Evolutionary conservation across 2,888 invertebrate genomes (phyloP).

Genomic region (Aleiodes alternator): DNA sequence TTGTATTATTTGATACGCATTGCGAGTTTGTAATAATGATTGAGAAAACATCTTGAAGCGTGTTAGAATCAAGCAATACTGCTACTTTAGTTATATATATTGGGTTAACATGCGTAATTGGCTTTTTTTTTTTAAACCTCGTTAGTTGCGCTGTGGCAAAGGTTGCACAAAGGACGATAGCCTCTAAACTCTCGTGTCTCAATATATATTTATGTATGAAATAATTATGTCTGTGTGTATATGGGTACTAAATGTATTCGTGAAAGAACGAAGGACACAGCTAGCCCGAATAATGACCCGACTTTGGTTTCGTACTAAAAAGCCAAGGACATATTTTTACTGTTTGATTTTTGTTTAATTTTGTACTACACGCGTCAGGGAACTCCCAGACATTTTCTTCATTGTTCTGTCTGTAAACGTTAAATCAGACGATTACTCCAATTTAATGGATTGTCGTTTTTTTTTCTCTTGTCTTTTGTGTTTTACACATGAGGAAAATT

Average conservation of each 20-base stretch:
- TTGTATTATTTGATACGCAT: slow-evolving; percentile 20
- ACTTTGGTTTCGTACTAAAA: background rate
- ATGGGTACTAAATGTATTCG: slow-evolving; percentile 32
- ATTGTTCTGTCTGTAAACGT: background rate
- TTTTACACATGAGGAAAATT: too few relatives aligned
- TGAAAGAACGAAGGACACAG: slow-evolving; percentile 34
- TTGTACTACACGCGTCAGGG: background rate
- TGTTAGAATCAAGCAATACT: background rate
- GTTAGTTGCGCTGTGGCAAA: slow-evolving; percentile 43
- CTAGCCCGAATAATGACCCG: slow-evolving; percentile 38
- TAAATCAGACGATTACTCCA: too few relatives aligned
- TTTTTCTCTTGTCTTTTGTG: too few relatives aligned
- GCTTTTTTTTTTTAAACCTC: slow-evolving; percentile 2
- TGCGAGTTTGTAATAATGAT: slow-evolving; percentile 24
- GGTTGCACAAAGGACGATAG: slow-evolving; percentile 58
- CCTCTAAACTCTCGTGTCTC: slow-evolving; percentile 30
- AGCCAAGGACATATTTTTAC: slow-evolving; percentile 23
- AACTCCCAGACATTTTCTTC: background rate
- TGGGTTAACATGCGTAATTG: background rate
- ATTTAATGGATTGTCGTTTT: too few relatives aligned
- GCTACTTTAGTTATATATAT: slow-evolving; percentile 20
- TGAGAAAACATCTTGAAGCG: slow-evolving; percentile 37
- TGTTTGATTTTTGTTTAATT: background rate
- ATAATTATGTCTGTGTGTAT: slow-evolving; percentile 2
- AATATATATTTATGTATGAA: slow-evolving; percentile 23